phyloP scores from a whole-genome alignment of 2,888 invertebrate genomes.

The Pseudoips prasinana region DNA sequence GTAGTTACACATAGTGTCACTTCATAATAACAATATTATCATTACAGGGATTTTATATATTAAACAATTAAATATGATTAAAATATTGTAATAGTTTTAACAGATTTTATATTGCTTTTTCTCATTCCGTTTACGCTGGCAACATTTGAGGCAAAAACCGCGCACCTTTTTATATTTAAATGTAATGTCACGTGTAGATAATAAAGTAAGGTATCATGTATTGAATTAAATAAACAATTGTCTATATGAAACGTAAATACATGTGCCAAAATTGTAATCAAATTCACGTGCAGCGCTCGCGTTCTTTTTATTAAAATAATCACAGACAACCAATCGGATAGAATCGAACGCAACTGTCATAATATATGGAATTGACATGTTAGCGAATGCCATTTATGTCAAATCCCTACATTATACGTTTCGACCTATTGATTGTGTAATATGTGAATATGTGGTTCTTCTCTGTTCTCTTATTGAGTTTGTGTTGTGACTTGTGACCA shows the following conservation, averaged over 20 bases:
- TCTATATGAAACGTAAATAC: slow-evolving; percentile 50
- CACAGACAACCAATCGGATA: too few species aligned
- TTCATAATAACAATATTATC: slow-evolving; percentile 77
- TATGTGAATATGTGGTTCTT: too few species aligned
- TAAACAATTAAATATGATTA: slow-evolving; percentile 72
- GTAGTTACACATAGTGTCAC: slow-evolving; percentile 57
- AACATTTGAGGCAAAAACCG: slow-evolving; percentile 25
- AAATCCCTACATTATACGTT: too few species aligned
- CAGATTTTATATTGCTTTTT: slow-evolving; percentile 64
- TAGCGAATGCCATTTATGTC: too few species aligned
- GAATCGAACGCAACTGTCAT: too few species aligned
- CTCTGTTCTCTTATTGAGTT: slow-evolving; percentile 16
- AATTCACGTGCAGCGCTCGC: slow-evolving; percentile 17
- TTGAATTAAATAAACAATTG: slow-evolving; percentile 39
- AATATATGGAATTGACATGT: too few species aligned
- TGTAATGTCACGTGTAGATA: slow-evolving; percentile 36
- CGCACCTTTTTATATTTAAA: slow-evolving; percentile 38
- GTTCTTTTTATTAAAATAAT: slow-evolving; percentile 15
- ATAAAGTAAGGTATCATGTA: slow-evolving; percentile 42
- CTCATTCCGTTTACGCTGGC: slow-evolving; percentile 47
- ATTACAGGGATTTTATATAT: slow-evolving; percentile 82
- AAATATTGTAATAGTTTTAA: slow-evolving; percentile 72
- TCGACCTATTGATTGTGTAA: too few species aligned
- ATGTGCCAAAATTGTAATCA: slow-evolving; percentile 62
- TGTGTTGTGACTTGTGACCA: slow-evolving; percentile 62